Base-by-base conservation (phyloP, 1,140 invertebrate genomes). In the Formica exsecta region DNA sequence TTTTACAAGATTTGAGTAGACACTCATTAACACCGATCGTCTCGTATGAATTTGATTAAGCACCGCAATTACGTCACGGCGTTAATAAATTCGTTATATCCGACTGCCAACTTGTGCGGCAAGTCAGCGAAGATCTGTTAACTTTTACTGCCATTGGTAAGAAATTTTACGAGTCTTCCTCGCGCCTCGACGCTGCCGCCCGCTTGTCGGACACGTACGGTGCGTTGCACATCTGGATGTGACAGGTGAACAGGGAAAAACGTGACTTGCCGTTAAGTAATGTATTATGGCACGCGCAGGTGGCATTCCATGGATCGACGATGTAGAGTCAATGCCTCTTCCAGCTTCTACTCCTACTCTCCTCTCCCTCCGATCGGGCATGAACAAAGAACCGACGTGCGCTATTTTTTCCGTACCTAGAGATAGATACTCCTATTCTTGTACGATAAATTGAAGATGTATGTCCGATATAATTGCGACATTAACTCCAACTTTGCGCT, bases 201-300 rank as follows among this genome's bases (percentile, higher is more conserved):
- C 51, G 79, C 22, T 61, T 13, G 74, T 51, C 81, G 64, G 85
- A 77, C 86, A 44, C 87, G 62, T 86, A 77, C 59, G 38, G 41
- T 74, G 68, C 79, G 66, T 73, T 83, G 76, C 71, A 65, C 70
- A 74, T 61, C 74, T 79, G 77, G 61, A 64, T 65, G 32, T 61
- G 80, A 71, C 59, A 62, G 48, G 38, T 44, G 71, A 84, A 64
- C 61, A 66, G 79, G 8, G 65, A 89, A 79, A 79, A 83, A 90
- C 85, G 86, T 87, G 89, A 91, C 80, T 66, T 86, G 51, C 48
- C 59, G 73, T 73, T 84, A 85, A 89, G 85, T 89, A 75, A 88
- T 89, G 70, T 86, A 87, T 87, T 85, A 74, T 70, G 77, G 62
- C 59, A 66, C 81, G 73, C 81, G 73, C 81, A 85, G 62, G 61